A percentile compares a stretch with the other conserved stretches of the same genome.
Evolutionary conservation across 2,888 invertebrate genomes (phyloP).

Genomic region (Dusona sp.): DNA sequence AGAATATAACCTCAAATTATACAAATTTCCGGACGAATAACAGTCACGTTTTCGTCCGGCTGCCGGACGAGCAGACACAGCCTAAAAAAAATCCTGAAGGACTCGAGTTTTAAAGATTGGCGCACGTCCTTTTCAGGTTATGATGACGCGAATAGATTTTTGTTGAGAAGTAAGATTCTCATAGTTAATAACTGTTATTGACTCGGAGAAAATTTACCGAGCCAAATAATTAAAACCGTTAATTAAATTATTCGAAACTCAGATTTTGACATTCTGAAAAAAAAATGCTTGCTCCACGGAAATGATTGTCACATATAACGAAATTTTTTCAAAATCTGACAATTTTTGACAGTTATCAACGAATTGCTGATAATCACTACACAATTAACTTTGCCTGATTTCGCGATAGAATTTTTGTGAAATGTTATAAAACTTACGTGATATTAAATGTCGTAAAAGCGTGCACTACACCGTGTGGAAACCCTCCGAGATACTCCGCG

Average conservation of each 20-base stretch:
- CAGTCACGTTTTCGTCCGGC: no score
- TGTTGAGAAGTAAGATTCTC: background rate
- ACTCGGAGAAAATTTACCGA: background rate
- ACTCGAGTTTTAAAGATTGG: background rate
- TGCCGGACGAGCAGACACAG: no score
- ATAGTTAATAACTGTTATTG: background rate
- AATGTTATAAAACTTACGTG: background rate
- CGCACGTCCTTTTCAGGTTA: constrained; percentile 32
- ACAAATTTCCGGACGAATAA: no score
- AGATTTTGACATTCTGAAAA: background rate
- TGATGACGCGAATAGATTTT: background rate
- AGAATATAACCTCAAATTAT: no score
- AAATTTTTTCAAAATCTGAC: background rate
- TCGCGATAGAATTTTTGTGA: background rate
- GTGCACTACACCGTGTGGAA: constrained; percentile 6
- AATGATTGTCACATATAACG: background rate
- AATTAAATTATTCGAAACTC: background rate
- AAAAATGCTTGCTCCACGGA: background rate
- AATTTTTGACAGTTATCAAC: background rate
- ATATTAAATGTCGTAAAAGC: constrained; percentile 14
- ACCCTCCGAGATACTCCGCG: constrained; percentile 26
- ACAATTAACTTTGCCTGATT: background rate
- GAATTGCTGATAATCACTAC: background rate
- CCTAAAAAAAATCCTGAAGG: background rate
- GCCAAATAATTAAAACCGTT: background rate